phyloP scores from a whole-genome alignment of 2,113 vertebrate genomes.

The Pygoscelis antarcticus region DNA sequence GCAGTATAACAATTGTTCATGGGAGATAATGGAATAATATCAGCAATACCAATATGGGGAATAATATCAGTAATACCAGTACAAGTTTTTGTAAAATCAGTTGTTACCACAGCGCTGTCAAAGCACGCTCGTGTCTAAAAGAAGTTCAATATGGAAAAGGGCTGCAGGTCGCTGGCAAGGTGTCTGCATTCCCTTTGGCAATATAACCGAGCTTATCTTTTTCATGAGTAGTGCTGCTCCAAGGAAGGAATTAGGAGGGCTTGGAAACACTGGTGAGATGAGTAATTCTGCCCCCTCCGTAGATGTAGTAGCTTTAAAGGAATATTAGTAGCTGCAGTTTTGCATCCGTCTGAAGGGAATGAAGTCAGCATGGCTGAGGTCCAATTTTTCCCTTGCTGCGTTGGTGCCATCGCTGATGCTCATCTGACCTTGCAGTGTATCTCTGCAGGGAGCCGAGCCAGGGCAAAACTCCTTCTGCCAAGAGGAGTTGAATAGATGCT shows the following conservation, averaged over 20 bases:
- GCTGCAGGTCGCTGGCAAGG: not conserved
- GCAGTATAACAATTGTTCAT: not conserved
- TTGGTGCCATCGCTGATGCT: not conserved
- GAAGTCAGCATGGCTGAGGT: not conserved
- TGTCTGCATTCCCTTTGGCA: not conserved
- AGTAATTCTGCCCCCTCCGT: not conserved
- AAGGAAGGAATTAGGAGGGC: not conserved
- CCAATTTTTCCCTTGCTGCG: not conserved
- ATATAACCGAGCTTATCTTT: not conserved
- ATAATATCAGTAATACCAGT: not conserved
- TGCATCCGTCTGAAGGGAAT: not conserved
- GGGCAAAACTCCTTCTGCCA: not conserved
- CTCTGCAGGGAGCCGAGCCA: not conserved
- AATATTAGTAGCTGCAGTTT: not conserved
- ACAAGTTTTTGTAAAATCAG: not conserved
- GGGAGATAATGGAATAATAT: not conserved
- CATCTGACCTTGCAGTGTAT: not conserved
- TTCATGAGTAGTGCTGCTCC: not conserved
- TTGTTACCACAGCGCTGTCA: not conserved
- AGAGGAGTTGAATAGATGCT: not conserved
- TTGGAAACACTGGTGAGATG: not conserved
- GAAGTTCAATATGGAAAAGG: not conserved
- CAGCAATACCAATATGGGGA: not conserved
- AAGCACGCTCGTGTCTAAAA: not conserved
- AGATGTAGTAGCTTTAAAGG: not conserved